Evolutionary conservation across 2,113 vertebrate species (phyloP), one percentile per base, ranked within the genome.

Genomic region (Aspiorhynchus laticeps): DNA sequence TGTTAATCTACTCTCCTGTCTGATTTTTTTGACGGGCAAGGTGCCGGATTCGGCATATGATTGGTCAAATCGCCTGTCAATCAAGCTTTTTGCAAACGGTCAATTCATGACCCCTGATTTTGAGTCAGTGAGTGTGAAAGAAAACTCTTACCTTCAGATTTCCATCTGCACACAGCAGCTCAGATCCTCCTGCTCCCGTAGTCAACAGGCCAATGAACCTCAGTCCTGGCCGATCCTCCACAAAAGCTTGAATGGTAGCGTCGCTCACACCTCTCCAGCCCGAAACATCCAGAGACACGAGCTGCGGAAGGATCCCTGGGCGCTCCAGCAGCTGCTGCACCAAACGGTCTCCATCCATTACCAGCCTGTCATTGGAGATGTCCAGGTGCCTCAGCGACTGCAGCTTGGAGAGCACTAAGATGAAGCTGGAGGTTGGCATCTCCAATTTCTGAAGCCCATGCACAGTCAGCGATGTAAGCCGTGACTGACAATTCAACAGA

Each of bases 201-300:
- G 96, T 96, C 41, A 99, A 93, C 89, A 99, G 94, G 21, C 98
- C 98, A 43, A 99, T 92, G 90, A 99, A 99, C 86, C 96, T 94
- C 93, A 98, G 95, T 0, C 94, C 94, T 48, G 94, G 93, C 21
- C 97, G 95, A 31, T 95, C 94, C 83, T 96, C 93, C 88, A 98
- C 92, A 87, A 99, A 99, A 0, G 94, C 94, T 87, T 93, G 92
- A 0, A 99, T 91, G 11, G 96, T 94, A 86, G 95, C 95, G 82
- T 98, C 97, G 0, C 94, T 96, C 80, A 98, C 94, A 12, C 95
- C 95, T 83, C 96, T 97, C 87, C 97, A 93, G 69, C 98, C 98
- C 3, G 98, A 99, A 90, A 99, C 95, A 87, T 99, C 98, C 83
- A 99, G 89, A 26, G 97, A 98, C 85, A 96, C 92, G 0, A 99